These are phyloP conservation scores for Malurus splendens DNA, from an alignment of 2,797 vertebrate genomes.

Conservation along the genomic window DNA sequence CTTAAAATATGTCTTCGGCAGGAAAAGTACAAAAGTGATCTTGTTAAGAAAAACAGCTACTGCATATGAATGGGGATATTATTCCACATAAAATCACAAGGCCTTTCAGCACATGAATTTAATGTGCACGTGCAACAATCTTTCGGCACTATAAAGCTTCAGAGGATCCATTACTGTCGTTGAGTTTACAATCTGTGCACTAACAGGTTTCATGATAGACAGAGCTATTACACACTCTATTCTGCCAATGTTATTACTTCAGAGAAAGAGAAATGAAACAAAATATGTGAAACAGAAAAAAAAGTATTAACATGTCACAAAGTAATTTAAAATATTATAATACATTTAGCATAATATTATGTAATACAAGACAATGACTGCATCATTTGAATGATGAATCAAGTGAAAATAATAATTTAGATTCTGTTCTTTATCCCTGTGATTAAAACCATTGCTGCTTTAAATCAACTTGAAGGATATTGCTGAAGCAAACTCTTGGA, in stretches of 20 bases:
- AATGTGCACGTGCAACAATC: background rate
- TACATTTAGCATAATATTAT: background rate
- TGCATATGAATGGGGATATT: background rate
- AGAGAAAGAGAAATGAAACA: background rate
- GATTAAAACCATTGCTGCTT: background rate
- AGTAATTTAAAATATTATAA: background rate
- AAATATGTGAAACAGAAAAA: background rate
- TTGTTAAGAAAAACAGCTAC: background rate
- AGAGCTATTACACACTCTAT: background rate
- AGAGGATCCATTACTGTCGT: constrained; percentile 11
- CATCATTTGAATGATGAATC: background rate
- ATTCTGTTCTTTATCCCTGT: background rate
- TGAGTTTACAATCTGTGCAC: background rate
- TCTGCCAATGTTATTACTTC: background rate
- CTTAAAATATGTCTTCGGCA: background rate
- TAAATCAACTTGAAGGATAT: background rate
- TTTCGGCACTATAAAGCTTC: background rate
- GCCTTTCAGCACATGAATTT: constrained; percentile 6
- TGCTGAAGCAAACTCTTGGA: background rate
- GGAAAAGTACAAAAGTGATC: background rate
- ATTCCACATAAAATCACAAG: constrained; percentile 17
- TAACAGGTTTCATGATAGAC: constrained; percentile 10
- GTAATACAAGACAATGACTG: background rate
- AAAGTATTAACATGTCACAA: background rate
- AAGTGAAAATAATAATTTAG: background rate